Evolutionary conservation across 2,888 invertebrate genomes (phyloP), one percentile per base, ranked within the genome.

Genomic region (Allophyes oxyacanthae): DNA sequence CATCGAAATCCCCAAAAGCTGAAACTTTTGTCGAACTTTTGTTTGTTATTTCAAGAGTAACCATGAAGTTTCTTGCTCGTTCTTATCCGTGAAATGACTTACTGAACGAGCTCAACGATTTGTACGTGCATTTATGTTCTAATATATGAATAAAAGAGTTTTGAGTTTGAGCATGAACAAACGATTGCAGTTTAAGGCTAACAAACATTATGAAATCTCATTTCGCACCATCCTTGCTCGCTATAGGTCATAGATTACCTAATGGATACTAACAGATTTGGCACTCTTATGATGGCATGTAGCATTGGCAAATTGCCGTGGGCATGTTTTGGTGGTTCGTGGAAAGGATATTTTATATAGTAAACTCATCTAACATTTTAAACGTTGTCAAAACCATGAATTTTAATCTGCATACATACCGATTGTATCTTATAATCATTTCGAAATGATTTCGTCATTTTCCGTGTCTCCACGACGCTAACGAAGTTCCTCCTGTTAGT

Each of bases 181-280:
- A n/a, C 2, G 34, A 25, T 11, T 25, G 11, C 9, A 14, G 2
- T 20, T 26, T 30, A 20, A 20, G 11, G 30, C 38, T 15, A 11
- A 9, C 33, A 57, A 56, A 50, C 38, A 64, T 51, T 44, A 40
- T n/a, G 40, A 51, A 55, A 67, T n/a, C n/a, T 28, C 26, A 15
- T 20, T 54, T 46, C 11, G 30, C 45, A 28, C 6, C 14, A 43
- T 38, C 38, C 28, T 43, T 40, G 36, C 6, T n/a, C 9, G 14
- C 38, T 30, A n/a, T 32, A 15, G 36, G 36, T 62, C 43, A 44
- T 9, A 40, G 43, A 55, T 68, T 62, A 61, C 49, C 42, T 50
- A 54, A 51, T 30, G 40, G 33, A 50, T 44, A 14, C 33, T 63
- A 52, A 58, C 26, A 63, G 33, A 48, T 68, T 49, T 63, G 43